Base-by-base conservation (phyloP, 2,113 vertebrate species). In the Rhynchopsitta pachyrhyncha region DNA sequence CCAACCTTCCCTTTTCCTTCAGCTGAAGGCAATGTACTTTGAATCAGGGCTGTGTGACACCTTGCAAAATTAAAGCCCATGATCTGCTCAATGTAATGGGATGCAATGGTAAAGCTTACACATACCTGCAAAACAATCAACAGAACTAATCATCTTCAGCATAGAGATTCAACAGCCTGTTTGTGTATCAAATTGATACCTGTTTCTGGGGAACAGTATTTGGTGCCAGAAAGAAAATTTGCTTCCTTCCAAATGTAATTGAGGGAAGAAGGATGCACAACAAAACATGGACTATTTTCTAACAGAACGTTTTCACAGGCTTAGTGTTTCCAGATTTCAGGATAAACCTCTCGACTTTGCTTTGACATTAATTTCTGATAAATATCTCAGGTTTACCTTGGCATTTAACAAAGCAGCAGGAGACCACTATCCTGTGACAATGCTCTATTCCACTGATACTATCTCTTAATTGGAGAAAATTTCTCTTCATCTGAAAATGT, bases 291-390 rank as follows among this genome's bases (percentile, higher is more conserved):
- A 59, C 60, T 84, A n/a, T 68, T 96, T 93, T 92, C 44, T 71
- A 94, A 79, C 10, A 59, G 63, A 85, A 90, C 13, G 41, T 85
- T 94, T 95, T 79, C 67, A 86, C 73, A 68, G 64, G 25, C 71
- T 80, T 42, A 39, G 25, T 82, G 46, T 95, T 94, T 88, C 81
- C 85, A 90, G 82, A 82, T 90, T 95, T 90, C 88, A 94, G 68
- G 97, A 95, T 94, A 97, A 96, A 95, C 82, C 94, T 96, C 94
- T 96, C 92, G 84, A 97, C 97, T 97, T 97, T 97, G 93, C 96
- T 97, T 95, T 97, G 97, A 97, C 97, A 97, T 97, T 97, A 97
- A 97, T 97, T 97, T 97, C 95, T 96, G 95, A 97, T 97, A 96
- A 97, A 97, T 93, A 94, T 93, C 95, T 95, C 94, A 91, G 95